phyloP scores from a whole-genome alignment of 2,797 vertebrate genomes.

The Megalops cyprinoides region DNA sequence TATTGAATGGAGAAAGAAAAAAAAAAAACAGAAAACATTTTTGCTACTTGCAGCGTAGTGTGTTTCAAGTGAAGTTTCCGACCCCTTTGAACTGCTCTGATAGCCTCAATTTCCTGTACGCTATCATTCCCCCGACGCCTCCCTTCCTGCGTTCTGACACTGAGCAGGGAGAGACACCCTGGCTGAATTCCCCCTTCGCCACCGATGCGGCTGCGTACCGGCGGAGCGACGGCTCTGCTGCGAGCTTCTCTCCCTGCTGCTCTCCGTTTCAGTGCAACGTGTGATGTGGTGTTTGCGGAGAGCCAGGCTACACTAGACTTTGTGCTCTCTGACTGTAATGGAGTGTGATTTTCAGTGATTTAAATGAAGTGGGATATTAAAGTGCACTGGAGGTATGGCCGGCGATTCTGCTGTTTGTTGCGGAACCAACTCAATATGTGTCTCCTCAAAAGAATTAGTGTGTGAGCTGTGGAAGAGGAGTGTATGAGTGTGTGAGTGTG shows the following conservation, averaged over 20 bases:
- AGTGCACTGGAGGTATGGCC: too few relatives aligned
- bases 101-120: slow-evolving; percentile 39
- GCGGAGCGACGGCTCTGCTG: background rate
- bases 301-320: too few relatives aligned
- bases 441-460: background rate
- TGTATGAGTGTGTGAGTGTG: background rate
- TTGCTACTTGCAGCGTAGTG: background rate
- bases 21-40: background rate
- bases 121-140: slow-evolving; percentile 28
- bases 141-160: slow-evolving; percentile 42
- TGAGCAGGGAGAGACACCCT: slow-evolving; percentile 15
- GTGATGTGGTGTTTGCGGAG: background rate
- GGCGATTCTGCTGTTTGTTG: too few relatives aligned
- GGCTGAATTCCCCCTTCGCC: background rate
- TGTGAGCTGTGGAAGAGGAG: too few relatives aligned
- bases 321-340: too few relatives aligned
- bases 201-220: background rate
- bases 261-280: background rate
- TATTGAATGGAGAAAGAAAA: background rate
- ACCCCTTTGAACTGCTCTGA: slow-evolving; percentile 37
- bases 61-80: background rate
- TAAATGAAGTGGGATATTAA: too few relatives aligned
- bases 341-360: too few relatives aligned
- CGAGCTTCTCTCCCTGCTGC: background rate
- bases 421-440: background rate